Evolutionary conservation across 2,888 invertebrate genomes (phyloP).

Genomic region (Rhamnusium bicolor): DNA sequence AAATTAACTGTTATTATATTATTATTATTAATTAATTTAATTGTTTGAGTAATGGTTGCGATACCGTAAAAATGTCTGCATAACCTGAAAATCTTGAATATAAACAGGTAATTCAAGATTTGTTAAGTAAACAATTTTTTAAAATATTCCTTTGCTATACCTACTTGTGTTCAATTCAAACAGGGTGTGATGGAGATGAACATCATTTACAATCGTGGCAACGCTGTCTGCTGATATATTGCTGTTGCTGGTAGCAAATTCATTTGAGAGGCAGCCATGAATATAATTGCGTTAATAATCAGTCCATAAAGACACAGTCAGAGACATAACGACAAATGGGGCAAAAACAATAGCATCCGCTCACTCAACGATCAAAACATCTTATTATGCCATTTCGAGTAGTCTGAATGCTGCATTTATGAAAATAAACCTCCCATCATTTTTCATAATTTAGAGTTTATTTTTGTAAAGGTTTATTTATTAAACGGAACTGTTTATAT

Average conservation of each 20-base stretch:
- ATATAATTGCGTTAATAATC: slow-evolving; percentile 69
- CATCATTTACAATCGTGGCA: slow-evolving; percentile 13
- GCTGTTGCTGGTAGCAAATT: slow-evolving; percentile 55
- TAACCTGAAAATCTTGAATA: no score
- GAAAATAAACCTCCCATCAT: slow-evolving; percentile 17
- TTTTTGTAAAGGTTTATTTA: not conserved
- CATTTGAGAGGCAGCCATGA: slow-evolving; percentile 64
- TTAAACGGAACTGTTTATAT: no score
- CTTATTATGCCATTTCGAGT: slow-evolving; percentile 50
- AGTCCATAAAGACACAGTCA: slow-evolving; percentile 62
- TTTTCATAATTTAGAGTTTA: slow-evolving; percentile 26
- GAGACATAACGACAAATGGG: slow-evolving; percentile 63
- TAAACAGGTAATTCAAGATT: no score
- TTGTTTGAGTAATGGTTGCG: no score
- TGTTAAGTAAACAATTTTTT: no score
- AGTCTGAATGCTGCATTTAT: slow-evolving; percentile 33
- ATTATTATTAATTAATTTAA: no score
- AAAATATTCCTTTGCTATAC: not conserved
- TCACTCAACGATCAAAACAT: slow-evolving; percentile 58
- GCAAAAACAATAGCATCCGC: slow-evolving; percentile 63
- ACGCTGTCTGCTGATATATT: slow-evolving; percentile 45
- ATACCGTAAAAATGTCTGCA: no score
- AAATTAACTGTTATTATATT: no score
- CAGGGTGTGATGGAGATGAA: not conserved
- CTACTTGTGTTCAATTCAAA: not conserved